These are phyloP conservation scores for Rhorus exstirpatorius DNA, from an alignment of 2,888 invertebrate genomes.

Conservation along the genomic window DNA sequence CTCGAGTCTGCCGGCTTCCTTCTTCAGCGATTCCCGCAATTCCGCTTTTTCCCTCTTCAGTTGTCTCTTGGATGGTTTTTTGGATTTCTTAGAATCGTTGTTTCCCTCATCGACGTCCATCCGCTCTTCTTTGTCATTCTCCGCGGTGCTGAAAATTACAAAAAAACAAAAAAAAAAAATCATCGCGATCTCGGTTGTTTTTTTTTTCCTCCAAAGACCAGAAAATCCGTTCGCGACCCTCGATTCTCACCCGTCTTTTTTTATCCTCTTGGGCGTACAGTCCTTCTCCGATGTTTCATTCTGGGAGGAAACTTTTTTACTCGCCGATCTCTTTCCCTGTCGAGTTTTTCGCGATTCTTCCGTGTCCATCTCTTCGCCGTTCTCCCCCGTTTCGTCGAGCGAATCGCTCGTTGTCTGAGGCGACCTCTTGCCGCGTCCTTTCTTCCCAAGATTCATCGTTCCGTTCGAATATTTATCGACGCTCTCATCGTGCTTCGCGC, in stretches of 20 bases:
- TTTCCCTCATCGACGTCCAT: slow-evolving; percentile 73
- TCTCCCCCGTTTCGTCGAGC: slow-evolving; percentile 5
- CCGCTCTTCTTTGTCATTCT: slow-evolving; percentile 75
- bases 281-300: slow-evolving; percentile 30
- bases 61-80: slow-evolving; percentile 89
- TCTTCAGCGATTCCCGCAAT: slow-evolving; percentile 87
- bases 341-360: slow-evolving; percentile 41
- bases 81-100: slow-evolving; percentile 74
- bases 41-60: slow-evolving; percentile 89
- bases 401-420: background rate
- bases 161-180: background rate
- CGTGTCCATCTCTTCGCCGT: background rate
- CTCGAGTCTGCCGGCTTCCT: slow-evolving; percentile 87
- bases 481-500: background rate
- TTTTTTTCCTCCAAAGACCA: no score
- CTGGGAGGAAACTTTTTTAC: slow-evolving; percentile 29
- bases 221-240: no score
- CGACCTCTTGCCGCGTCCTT: slow-evolving; percentile 29
- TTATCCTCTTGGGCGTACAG: slow-evolving; percentile 34
- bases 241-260: slow-evolving; percentile 42
- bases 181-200: no score
- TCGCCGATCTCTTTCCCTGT: slow-evolving; percentile 42
- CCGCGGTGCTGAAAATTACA: slow-evolving; percentile 29
- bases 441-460: slow-evolving; percentile 13
- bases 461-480: slow-evolving; percentile 36